Conservation (phyloP, 1,140 invertebrate species). For the Calliopsis andreniformis region DNA sequence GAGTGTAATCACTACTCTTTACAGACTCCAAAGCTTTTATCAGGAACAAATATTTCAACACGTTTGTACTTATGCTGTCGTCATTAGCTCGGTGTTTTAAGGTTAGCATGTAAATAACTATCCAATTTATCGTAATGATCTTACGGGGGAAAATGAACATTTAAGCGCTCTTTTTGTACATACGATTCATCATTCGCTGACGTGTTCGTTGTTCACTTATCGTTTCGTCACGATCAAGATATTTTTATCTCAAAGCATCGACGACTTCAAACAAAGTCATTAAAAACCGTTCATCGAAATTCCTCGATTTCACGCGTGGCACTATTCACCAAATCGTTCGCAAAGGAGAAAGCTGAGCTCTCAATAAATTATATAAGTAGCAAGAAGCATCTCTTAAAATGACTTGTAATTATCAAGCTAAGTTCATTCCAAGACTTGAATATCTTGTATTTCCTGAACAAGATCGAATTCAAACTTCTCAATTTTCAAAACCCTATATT, state of each 20-base stretch:
- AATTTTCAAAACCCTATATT: too few relatives aligned
- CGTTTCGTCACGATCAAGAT: not conserved
- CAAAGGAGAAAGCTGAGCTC: too few relatives aligned
- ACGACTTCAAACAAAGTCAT: too few relatives aligned
- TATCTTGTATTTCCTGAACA: too few relatives aligned
- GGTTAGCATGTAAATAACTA: not conserved
- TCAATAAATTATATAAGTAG: too few relatives aligned
- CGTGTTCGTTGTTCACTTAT: constrained; percentile 5
- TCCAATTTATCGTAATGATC: constrained; percentile 1
- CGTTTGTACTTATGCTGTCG: not conserved
- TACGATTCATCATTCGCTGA: constrained; percentile 17
- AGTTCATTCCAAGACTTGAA: too few relatives aligned
- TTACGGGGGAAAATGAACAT: constrained; percentile 25
- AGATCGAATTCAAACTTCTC: too few relatives aligned
- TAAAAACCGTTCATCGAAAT: too few relatives aligned
- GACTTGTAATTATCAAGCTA: too few relatives aligned
- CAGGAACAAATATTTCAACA: constrained; percentile 32
- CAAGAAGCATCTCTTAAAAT: too few relatives aligned
- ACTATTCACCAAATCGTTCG: too few relatives aligned
- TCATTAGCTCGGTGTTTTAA: constrained; percentile 11
- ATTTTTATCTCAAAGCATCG: not conserved
- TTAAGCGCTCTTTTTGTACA: constrained; percentile 1
- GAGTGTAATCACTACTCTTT: constrained; percentile 31
- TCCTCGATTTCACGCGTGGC: too few relatives aligned
- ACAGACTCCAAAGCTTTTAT: constrained; percentile 13